Conservation (phyloP, 2,888 invertebrate species). For the Heteromurus nitidus region DNA sequence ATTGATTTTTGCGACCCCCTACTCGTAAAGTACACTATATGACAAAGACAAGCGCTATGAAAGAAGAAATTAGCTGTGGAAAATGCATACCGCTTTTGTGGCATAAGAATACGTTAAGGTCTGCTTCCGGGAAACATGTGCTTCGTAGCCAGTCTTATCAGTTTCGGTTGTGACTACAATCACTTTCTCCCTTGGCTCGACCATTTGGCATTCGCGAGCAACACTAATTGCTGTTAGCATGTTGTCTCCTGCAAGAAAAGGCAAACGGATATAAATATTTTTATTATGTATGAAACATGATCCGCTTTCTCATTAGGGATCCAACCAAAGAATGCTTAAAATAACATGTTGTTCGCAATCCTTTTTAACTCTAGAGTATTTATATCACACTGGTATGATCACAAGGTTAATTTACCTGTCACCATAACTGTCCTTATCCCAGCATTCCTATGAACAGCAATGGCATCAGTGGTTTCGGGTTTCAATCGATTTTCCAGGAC, state of each 20-base stretch:
- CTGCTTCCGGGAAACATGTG: slow-evolving; percentile 58
- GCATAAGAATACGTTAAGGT: slow-evolving; percentile 64
- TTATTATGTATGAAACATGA: too few species aligned
- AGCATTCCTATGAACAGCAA: slow-evolving; percentile 87
- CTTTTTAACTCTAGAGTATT: background rate
- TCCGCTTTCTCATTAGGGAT: too few species aligned
- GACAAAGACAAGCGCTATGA: too few species aligned
- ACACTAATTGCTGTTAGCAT: slow-evolving; percentile 95
- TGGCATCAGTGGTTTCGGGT: slow-evolving; percentile 88
- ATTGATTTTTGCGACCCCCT: too few species aligned
- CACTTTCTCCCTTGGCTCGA: slow-evolving; percentile 79
- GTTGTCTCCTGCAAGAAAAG: slow-evolving; percentile 77
- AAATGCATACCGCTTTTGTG: slow-evolving; percentile 69
- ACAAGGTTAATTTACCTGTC: slow-evolving; percentile 86
- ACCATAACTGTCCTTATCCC: slow-evolving; percentile 97
- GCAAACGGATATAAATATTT: too few species aligned
- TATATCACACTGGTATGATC: background rate
- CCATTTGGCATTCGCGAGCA: slow-evolving; percentile 91
- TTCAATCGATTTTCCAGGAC: slow-evolving; percentile 97
- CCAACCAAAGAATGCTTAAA: too few species aligned
- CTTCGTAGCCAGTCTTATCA: slow-evolving; percentile 55
- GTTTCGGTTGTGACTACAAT: slow-evolving; percentile 77
- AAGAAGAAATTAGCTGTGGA: too few species aligned
- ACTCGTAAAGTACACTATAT: too few species aligned
- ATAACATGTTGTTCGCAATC: background rate